Base-by-base conservation (phyloP, 2,113 vertebrate species). In the Brachyistius frenatus region DNA sequence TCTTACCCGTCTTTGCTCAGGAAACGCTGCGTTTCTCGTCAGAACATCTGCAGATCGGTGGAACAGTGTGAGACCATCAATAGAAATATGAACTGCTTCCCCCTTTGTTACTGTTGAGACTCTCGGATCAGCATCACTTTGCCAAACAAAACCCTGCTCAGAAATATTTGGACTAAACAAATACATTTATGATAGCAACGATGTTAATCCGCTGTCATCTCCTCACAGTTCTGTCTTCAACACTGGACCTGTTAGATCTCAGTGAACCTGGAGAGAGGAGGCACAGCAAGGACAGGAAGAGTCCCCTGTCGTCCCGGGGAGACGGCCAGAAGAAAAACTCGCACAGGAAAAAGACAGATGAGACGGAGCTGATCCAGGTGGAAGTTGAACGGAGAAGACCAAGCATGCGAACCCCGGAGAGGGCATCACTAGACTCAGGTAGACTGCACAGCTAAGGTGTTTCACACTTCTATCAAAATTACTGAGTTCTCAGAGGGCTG, bases 241-340 rank as follows among this genome's bases (percentile, higher is more conserved):
- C 96, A 68, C 89, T 99, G 93, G 98, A 99, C 93, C 96, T 99
- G 85, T 94, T 99, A 81, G 98, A 99, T 92, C 95, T 99, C 67
- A 99, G 96, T 87, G 98, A 99, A 90, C 98, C 98, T 4, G 93
- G 95, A 13, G 96, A 94, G 76, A 96, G 95, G 90, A 95, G 94
- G 73, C 96, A 95, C 94, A 96, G 93, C 91, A 97, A 96, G 91
- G 95, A 92, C 81, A 97, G 95, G 86, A 97, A 94, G 91, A 93
- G 93, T 66, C 94, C 96, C 14, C 86, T 94, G 78, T 88, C 94
- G 14, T 94, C 91, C 14, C 93, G 93, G 62, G 84, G 80, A 30
- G 94, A 96, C 86, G 58, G 87, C 39, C 90, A 94, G 63, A 98
- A 96, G 93, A 93, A 92, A 81, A 93, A 93, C 62, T 79, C 91